phyloP scores from a whole-genome alignment of 2,797 vertebrate genomes.

The Clarias pachynema region DNA sequence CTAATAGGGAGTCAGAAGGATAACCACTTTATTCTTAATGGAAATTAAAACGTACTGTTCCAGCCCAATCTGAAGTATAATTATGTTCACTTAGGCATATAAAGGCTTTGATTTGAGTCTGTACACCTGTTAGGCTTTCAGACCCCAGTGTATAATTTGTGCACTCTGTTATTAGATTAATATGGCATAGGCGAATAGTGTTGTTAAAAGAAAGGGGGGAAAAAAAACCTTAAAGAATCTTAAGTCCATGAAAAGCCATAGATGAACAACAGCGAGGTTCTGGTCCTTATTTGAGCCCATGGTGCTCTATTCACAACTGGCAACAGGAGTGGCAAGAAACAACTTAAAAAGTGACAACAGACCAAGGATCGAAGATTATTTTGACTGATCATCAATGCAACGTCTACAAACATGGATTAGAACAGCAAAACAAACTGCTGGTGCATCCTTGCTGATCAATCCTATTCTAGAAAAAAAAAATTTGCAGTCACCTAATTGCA shows the following conservation, averaged over 20 bases:
- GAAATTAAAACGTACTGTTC: slow-evolving; percentile 91
- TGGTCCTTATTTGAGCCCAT: not conserved
- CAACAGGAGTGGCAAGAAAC: not conserved
- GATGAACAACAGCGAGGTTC: not conserved
- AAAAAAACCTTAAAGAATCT: not conserved
- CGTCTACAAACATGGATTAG: not conserved
- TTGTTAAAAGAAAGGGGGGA: not conserved
- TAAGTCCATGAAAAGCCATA: not conserved
- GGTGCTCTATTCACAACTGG: not conserved
- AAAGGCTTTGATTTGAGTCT: slow-evolving; percentile 86
- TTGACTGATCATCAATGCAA: not conserved
- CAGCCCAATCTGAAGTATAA: slow-evolving; percentile 88
- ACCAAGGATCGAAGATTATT: not conserved
- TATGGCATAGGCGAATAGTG: slow-evolving; percentile 41
- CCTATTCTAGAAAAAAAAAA: not conserved
- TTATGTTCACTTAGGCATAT: slow-evolving; percentile 89
- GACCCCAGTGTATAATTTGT: slow-evolving; percentile 63
- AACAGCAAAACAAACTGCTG: not conserved
- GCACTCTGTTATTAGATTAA: slow-evolving; percentile 50
- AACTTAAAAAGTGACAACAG: not conserved
- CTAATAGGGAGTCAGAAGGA: slow-evolving; percentile 90
- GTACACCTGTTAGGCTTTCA: slow-evolving; percentile 74
- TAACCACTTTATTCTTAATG: slow-evolving; percentile 90
- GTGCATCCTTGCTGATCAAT: not conserved
- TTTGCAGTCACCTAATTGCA: not conserved